Conservation (phyloP, 2,113 vertebrate species). For the Albula goreensis region DNA sequence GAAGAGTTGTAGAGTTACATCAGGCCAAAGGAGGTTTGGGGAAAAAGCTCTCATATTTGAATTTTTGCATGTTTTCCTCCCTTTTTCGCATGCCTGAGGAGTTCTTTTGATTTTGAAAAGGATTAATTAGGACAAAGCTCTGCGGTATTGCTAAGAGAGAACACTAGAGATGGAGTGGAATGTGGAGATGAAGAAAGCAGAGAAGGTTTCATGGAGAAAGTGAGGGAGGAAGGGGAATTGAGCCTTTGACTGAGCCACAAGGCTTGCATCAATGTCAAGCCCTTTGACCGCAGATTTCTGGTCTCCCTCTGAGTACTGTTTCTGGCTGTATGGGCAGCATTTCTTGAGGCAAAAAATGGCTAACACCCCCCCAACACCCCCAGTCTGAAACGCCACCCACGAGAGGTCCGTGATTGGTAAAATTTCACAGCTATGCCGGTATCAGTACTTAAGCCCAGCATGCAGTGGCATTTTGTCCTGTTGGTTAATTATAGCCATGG, state of each 20-base stretch:
- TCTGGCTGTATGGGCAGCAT: neutral
- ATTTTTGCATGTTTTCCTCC: neutral
- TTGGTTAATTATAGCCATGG: constrained; percentile 18
- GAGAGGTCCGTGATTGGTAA: constrained; percentile 23
- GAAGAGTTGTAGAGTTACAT: neutral
- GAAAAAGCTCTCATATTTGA: neutral
- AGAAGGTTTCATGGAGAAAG: neutral
- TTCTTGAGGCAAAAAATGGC: too few relatives aligned
- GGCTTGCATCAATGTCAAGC: neutral
- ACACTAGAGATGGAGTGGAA: neutral
- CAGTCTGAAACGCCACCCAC: neutral
- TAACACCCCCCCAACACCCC: neutral
- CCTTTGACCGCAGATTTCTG: neutral
- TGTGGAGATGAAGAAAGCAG: neutral
- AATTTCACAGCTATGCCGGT: constrained; percentile 16
- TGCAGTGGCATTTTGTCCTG: neutral
- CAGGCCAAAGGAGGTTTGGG: neutral
- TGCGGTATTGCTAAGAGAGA: neutral
- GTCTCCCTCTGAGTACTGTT: neutral
- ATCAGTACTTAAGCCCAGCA: neutral
- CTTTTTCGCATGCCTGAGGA: neutral
- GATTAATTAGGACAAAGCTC: constrained; percentile 1
- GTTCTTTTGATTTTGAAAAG: neutral
- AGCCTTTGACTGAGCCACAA: neutral
- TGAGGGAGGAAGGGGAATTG: neutral